These are phyloP conservation scores for Lycopodina hypogea DNA, from an alignment of 37 sponge, comb jelly and placozoan species.

Conservation along the genomic window DNA sequence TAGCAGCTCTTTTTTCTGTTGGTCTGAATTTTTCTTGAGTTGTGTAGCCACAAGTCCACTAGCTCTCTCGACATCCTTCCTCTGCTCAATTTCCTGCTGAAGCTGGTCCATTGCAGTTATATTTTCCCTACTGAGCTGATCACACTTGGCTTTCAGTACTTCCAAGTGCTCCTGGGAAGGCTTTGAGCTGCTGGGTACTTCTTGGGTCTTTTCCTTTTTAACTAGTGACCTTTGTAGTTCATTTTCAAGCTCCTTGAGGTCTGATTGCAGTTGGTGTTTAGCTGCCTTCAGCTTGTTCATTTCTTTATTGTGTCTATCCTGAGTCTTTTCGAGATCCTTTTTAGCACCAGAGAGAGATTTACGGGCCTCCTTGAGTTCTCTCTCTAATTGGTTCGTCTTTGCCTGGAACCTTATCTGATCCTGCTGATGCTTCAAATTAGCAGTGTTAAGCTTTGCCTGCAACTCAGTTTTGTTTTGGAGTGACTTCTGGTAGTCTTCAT, in stretches of 20 bases:
- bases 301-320: conserved; percentile 6
- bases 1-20: conserved; percentile 41
- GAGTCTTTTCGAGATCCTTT: conserved; percentile 10
- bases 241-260: background rate
- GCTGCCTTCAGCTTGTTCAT: conserved; percentile 1
- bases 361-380: conserved; percentile 43
- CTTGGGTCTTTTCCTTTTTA: conserved; percentile 10
- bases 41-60: conserved; percentile 18
- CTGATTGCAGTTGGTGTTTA: background rate
- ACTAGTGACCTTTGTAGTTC: conserved; percentile 4
- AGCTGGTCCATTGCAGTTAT: conserved; percentile 14
- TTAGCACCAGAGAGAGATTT: conserved; percentile 30
- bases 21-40: conserved; percentile 47
- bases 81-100: conserved; percentile 18
- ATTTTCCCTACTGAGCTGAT: conserved; percentile 4
- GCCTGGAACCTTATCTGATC: conserved; percentile 46
- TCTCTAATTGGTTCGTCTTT: conserved; percentile 36
- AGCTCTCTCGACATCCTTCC: conserved; percentile 41
- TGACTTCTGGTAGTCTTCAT: conserved; percentile 39
- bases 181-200: background rate
- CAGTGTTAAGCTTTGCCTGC: conserved; percentile 48
- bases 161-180: conserved; percentile 1
- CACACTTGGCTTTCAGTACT: background rate
- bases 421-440: conserved; percentile 45
- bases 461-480: conserved; percentile 45